Evolutionary conservation across 2,113 vertebrate species (phyloP).

Genomic region (Copsychus sechellarum): DNA sequence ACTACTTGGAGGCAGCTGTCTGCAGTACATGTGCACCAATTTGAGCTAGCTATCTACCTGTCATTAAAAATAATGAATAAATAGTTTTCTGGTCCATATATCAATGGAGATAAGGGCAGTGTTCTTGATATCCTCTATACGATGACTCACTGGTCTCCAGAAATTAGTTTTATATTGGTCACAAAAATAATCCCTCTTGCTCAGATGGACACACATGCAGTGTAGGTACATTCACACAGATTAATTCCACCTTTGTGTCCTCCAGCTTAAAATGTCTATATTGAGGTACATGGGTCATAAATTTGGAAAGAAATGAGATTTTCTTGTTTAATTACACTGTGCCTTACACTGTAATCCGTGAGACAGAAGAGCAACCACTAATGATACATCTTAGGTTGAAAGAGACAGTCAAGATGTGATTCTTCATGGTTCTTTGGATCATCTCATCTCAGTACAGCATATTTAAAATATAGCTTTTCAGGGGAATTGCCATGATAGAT

Average conservation of each 20-base stretch:
- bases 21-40: not conserved
- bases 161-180: not conserved
- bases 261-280: not conserved
- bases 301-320: not conserved
- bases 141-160: not conserved
- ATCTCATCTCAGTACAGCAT: not conserved
- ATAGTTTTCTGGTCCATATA: not conserved
- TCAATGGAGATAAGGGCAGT: not conserved
- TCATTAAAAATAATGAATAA: not conserved
- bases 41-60: not conserved
- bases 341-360: not conserved
- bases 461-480: not conserved
- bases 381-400: not conserved
- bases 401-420: not conserved
- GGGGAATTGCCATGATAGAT: not conserved
- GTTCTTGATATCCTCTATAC: not conserved
- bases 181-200: not conserved
- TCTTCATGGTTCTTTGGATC: not conserved
- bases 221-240: not conserved
- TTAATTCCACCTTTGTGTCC: not conserved
- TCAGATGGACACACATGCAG: not conserved
- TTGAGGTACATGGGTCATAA: not conserved
- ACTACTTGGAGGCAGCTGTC: not conserved
- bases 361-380: not conserved
- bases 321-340: not conserved